Conservation (phyloP, 1,140 invertebrate species). For the Cyclina sinensis region DNA sequence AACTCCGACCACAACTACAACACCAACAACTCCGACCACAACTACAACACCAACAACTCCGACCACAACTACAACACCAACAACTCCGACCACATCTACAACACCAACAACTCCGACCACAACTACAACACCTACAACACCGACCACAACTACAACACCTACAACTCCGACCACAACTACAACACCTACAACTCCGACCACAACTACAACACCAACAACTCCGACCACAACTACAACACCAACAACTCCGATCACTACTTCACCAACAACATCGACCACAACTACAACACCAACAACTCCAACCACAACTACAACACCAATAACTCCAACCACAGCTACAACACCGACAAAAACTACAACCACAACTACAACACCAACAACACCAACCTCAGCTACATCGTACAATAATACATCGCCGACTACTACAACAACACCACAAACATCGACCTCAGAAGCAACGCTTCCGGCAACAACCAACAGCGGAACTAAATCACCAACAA, state of each 20-base stretch:
- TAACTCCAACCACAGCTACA: background rate
- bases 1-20: background rate
- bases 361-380: background rate
- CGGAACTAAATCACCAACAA: background rate
- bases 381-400: background rate
- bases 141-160: background rate
- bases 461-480: background rate
- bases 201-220: background rate
- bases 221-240: background rate
- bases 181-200: background rate
- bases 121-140: background rate
- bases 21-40: background rate
- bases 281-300: background rate
- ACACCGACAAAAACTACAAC: background rate
- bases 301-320: background rate
- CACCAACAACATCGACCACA: background rate
- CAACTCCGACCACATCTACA: background rate
- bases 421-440: background rate
- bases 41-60: background rate
- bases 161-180: background rate
- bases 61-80: background rate
- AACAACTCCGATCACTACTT: background rate
- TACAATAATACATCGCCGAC: background rate
- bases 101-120: background rate
- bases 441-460: background rate